A percentile compares a stretch with the other conserved stretches of the same genome.
phyloP scores from a whole-genome alignment of 1,140 invertebrate species.

The Phthorimaea operculella region DNA sequence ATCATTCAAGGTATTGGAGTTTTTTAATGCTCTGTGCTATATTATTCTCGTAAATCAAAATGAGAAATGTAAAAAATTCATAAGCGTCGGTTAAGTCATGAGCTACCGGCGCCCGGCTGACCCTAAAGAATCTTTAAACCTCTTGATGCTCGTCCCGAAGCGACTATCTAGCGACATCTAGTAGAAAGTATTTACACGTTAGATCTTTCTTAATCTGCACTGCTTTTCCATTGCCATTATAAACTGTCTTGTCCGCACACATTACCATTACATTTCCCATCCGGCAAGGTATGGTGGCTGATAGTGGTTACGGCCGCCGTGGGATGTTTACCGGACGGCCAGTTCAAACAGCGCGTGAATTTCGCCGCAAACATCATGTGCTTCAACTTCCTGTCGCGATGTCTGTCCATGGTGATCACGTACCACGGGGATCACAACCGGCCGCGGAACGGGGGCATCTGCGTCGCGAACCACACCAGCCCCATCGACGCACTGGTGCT shows the following conservation, averaged over 20 bases:
- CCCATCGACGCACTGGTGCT: slow-evolving; percentile 98
- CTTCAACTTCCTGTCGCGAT: slow-evolving; percentile 88
- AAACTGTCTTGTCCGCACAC: neutral
- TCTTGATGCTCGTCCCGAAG: too few species aligned
- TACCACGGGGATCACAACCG: slow-evolving; percentile 89
- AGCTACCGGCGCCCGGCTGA: too few species aligned
- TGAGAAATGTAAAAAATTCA: too few species aligned
- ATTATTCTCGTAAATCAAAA: too few species aligned
- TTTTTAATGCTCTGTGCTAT: too few species aligned
- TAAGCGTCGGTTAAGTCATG: too few species aligned
- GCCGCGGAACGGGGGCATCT: slow-evolving; percentile 90
- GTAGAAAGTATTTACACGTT: too few species aligned
- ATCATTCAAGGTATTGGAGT: too few species aligned
- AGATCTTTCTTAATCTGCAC: too few species aligned
- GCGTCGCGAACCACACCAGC: slow-evolving; percentile 99
- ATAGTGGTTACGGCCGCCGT: slow-evolving; percentile 85
- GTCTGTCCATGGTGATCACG: slow-evolving; percentile 88
- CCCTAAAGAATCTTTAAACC: too few species aligned
- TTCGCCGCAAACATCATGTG: slow-evolving; percentile 85
- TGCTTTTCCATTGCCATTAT: too few species aligned
- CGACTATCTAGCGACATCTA: too few species aligned
- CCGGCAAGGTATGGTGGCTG: slow-evolving; percentile 80
- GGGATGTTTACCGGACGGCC: slow-evolving; percentile 82
- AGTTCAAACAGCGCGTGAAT: slow-evolving; percentile 82
- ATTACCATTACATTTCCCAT: neutral